These are phyloP conservation scores for Cottus gobio DNA, from an alignment of 2,113 vertebrate species.

Conservation along the genomic window DNA sequence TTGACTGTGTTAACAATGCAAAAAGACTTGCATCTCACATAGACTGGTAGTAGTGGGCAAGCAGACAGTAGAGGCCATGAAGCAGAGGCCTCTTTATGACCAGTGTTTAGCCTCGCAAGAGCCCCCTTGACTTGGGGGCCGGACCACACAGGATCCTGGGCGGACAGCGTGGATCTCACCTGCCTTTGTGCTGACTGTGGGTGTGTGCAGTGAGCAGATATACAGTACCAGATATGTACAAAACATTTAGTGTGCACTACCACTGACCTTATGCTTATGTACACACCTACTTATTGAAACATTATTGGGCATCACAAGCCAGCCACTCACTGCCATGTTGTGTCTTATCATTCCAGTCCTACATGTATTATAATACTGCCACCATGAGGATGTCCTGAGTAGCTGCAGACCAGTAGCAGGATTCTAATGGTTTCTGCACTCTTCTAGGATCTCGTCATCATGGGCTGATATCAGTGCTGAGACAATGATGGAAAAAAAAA, in stretches of 20 bases:
- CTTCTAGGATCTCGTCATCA: slow-evolving; percentile 28
- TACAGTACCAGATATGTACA: slow-evolving; percentile 33
- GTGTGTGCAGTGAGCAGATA: slow-evolving; percentile 20
- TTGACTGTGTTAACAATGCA: slow-evolving; percentile 84
- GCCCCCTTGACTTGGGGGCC: background rate
- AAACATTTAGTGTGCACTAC: slow-evolving; percentile 39
- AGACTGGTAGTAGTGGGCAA: slow-evolving; percentile 27
- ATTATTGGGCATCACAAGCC: slow-evolving; percentile 57
- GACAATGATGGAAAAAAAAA: slow-evolving; percentile 49
- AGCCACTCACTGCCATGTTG: slow-evolving; percentile 73
- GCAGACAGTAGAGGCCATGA: slow-evolving; percentile 37
- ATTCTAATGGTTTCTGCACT: slow-evolving; percentile 77
- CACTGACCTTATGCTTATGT: slow-evolving; percentile 33
- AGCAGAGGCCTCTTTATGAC: slow-evolving; percentile 76
- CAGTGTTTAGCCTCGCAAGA: slow-evolving; percentile 47
- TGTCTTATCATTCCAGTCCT: slow-evolving; percentile 57
- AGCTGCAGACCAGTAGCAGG: slow-evolving; percentile 78
- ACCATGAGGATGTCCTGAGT: slow-evolving; percentile 58
- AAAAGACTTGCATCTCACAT: slow-evolving; percentile 70
- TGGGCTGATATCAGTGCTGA: slow-evolving; percentile 60
- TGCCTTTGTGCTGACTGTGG: slow-evolving; percentile 26
- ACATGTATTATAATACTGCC: slow-evolving; percentile 58
- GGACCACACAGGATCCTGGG: slow-evolving; percentile 21
- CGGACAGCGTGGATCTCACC: slow-evolving; percentile 45
- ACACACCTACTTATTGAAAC: slow-evolving; percentile 31